Evolutionary conservation across 2,888 invertebrate species (phyloP).

Genomic region (Lithophane ornitopus): DNA sequence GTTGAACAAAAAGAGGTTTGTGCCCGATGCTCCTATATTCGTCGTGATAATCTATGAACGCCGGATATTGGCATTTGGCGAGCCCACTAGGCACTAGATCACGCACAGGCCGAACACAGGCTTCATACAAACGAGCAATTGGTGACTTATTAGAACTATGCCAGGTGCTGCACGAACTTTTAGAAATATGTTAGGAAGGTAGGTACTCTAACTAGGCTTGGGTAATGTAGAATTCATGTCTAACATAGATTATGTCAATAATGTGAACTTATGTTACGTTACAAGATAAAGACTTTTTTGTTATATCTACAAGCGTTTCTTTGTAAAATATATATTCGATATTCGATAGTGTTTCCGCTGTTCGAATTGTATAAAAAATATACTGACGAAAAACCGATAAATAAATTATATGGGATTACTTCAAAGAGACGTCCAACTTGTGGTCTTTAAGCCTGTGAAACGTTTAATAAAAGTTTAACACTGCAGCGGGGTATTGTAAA

Average conservation of each 20-base stretch:
- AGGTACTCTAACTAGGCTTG: constrained; percentile 1
- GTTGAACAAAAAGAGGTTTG: constrained; percentile 25
- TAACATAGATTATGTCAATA: constrained; percentile 37
- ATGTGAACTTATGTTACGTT: not conserved
- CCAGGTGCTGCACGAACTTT: constrained; percentile 33
- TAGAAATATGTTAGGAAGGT: constrained; percentile 3
- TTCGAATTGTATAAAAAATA: constrained; percentile 9
- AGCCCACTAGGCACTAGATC: constrained; percentile 35
- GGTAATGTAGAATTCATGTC: constrained; percentile 36
- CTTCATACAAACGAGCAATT: constrained; percentile 59
- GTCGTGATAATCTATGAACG: constrained; percentile 21
- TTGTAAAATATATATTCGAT: not conserved
- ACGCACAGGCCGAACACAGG: constrained; percentile 34
- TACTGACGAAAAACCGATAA: constrained; percentile 9
- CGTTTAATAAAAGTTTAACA: constrained; percentile 67
- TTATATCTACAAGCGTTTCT: not conserved
- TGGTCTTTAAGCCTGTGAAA: constrained; percentile 53
- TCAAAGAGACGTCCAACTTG: constrained; percentile 41
- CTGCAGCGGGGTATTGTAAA: constrained; percentile 60
- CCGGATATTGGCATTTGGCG: constrained; percentile 44
- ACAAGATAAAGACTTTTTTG: not conserved
- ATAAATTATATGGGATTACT: constrained; percentile 44
- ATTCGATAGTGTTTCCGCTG: not conserved
- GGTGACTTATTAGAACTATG: constrained; percentile 39
- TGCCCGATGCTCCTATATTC: constrained; percentile 18